Base-by-base conservation (phyloP, 2,888 invertebrate species). In the Linnaemya tessellans region DNA sequence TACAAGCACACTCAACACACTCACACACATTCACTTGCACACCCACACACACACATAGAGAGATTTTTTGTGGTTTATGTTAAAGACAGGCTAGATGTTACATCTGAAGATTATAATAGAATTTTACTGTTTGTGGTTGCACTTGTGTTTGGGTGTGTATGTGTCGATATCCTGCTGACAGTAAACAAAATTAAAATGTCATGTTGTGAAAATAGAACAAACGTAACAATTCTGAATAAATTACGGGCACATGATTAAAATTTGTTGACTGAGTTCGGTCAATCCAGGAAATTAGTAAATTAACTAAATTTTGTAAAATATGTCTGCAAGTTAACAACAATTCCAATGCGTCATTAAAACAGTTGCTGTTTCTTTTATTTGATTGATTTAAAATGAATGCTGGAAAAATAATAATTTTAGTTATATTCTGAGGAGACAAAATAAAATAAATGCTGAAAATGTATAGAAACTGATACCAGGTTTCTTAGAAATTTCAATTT, bases 81-180 rank as follows among this genome's bases (percentile, higher is more conserved):
- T 56, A 30, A 56, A 51, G 15, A 46, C 30, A 25, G 7, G 30
- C 30, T 7, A 10, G 10, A 38, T 15, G 20, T 73, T 73, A 20
- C 46, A 20, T 30, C 30, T 30, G 2, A 5, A 60, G 49, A 60
- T 60, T 35, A 10, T 46, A 13, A 38, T 38, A 25, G 41, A 51
- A 41, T 65, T n/a, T 60, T 60, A 22, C 68, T 15, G 20, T 18
- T n/a, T 68, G 38, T 30, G 35, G 54, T 13, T 13, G 18, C 56
- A 58, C 20, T 20, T 35, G 13, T 10, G 18, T 73, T 10, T 62
- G 25, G n/a, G 10, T 46, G 35, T 67, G n/a, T 51, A 25, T 51
- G 68, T 46, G 25, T 46, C 0, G 49, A 65, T 58, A 56, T 78
- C 84, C 80, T 84, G 80, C 84, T 84, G 71, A 60, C 70, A 84